phyloP scores from a whole-genome alignment of 2,888 invertebrate genomes.

The Philonicus albiceps region DNA sequence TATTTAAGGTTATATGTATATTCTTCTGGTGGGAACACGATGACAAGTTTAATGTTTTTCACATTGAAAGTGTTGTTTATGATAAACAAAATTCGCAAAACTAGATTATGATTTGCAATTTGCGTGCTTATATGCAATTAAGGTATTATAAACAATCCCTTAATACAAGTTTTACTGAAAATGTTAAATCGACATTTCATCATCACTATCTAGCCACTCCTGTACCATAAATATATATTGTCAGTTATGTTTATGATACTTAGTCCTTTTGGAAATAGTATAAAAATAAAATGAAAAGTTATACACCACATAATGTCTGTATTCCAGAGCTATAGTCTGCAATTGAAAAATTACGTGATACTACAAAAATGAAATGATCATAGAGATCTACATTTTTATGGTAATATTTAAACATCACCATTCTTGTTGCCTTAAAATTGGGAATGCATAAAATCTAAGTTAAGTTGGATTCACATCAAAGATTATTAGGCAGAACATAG shows the following conservation, averaged over 20 bases:
- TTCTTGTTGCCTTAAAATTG: not conserved
- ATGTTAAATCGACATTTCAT: too few species aligned
- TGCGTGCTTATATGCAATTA: too few species aligned
- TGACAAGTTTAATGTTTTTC: not conserved
- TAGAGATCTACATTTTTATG: not conserved
- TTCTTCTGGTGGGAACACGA: not conserved
- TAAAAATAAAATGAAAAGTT: too few species aligned
- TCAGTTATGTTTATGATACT: too few species aligned
- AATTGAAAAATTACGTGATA: not conserved
- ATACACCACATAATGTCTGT: not conserved
- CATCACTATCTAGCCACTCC: too few species aligned
- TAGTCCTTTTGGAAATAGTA: too few species aligned
- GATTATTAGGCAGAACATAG: not conserved
- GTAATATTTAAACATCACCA: not conserved
- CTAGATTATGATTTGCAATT: not conserved
- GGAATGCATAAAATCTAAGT: not conserved
- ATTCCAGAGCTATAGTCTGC: not conserved
- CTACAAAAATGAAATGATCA: not conserved
- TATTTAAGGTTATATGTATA: not conserved
- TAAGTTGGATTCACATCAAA: not conserved
- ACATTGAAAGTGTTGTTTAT: not conserved
- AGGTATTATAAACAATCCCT: too few species aligned
- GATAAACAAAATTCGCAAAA: not conserved
- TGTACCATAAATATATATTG: too few species aligned
- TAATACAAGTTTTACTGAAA: too few species aligned